phyloP scores from a whole-genome alignment of 2,797 vertebrate species.

The Erpetoichthys calabaricus region DNA sequence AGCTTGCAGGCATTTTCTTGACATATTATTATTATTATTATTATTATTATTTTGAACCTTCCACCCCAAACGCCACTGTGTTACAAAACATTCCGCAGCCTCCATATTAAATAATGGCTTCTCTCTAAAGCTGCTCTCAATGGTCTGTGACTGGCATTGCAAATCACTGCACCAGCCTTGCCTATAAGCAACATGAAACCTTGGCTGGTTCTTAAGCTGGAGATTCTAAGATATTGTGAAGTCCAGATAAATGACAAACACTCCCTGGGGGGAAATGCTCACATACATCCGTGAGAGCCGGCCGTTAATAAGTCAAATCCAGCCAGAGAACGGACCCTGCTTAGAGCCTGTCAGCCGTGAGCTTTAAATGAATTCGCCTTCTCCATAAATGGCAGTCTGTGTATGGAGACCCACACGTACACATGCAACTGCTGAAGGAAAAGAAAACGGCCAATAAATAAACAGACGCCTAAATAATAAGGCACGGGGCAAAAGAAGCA shows the following conservation, averaged over 20 bases:
- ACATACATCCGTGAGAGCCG: neutral
- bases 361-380: neutral
- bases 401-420: too few relatives aligned
- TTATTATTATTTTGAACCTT: too few relatives aligned
- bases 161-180: neutral
- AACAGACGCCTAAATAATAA: too few relatives aligned
- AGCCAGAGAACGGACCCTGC: neutral
- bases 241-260: constrained; percentile 2
- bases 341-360: neutral
- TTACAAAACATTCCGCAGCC: too few relatives aligned
- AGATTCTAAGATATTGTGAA: neutral
- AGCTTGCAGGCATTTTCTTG: too few relatives aligned
- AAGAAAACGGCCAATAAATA: too few relatives aligned
- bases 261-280: neutral
- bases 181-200: neutral
- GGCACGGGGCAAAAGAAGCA: too few relatives aligned
- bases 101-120: neutral
- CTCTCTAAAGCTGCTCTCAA: neutral
- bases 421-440: too few relatives aligned
- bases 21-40: too few relatives aligned
- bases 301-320: neutral
- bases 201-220: neutral
- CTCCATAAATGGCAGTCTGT: neutral
- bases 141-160: neutral
- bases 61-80: too few relatives aligned